These are phyloP conservation scores for Panulirus ornatus DNA, from an alignment of 1,140 invertebrate genomes.

Conservation along the genomic window DNA sequence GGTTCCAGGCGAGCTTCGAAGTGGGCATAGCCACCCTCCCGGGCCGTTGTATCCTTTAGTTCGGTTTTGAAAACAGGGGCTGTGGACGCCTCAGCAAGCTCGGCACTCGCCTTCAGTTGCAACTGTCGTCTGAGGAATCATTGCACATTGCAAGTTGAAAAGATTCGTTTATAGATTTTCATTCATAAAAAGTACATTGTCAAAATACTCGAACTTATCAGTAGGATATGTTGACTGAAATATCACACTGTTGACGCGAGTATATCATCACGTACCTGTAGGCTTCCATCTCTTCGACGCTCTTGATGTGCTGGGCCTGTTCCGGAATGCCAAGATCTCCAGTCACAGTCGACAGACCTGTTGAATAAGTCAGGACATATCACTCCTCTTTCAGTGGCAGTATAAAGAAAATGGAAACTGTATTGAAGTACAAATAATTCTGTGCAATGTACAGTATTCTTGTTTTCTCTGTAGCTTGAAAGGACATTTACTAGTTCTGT, in stretches of 20 bases:
- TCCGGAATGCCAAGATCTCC: constrained; percentile 93
- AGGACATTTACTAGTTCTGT: no score
- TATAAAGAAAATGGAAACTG: no score
- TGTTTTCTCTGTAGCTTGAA: no score
- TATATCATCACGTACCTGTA: constrained; percentile 83
- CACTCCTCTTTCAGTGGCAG: background rate
- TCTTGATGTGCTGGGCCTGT: constrained; percentile 94
- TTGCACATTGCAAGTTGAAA: background rate
- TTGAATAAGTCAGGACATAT: background rate
- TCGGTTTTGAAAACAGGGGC: constrained; percentile 95
- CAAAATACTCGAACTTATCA: no score
- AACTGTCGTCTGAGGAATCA: constrained; percentile 82
- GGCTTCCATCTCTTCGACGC: constrained; percentile 94
- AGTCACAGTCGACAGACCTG: constrained; percentile 87
- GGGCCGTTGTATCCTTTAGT: constrained; percentile 91
- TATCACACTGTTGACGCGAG: no score
- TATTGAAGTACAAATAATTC: no score
- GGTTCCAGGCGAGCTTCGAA: constrained; percentile 97
- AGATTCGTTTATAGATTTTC: no score
- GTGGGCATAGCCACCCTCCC: constrained; percentile 95
- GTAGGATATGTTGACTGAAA: no score
- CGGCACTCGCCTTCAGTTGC: constrained; percentile 86
- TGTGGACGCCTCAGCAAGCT: constrained; percentile 85
- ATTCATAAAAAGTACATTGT: no score
- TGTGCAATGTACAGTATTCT: no score